These are phyloP conservation scores for Cydia splendana DNA, from an alignment of 1,140 invertebrate species.

Conservation along the genomic window DNA sequence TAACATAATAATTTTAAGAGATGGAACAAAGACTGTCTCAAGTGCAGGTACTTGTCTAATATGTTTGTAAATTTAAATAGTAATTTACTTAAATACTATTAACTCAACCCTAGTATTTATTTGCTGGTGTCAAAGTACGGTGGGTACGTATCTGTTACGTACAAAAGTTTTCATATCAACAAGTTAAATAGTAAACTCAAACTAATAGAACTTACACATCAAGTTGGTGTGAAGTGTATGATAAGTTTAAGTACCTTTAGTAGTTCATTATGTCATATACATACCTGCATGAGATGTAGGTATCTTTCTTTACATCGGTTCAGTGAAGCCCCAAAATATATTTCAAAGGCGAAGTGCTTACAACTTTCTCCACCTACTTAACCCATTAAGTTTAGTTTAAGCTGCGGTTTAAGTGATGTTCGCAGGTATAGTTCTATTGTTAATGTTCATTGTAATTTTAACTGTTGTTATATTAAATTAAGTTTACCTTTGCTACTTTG, in stretches of 20 bases:
- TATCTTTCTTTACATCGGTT: conserved; percentile 32
- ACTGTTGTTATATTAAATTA: neutral
- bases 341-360: conserved; percentile 46
- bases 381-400: conserved; percentile 45
- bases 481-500: neutral
- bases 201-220: conserved; percentile 19
- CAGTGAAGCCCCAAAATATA: conserved; percentile 46
- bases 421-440: conserved; percentile 28
- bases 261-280: conserved; percentile 15
- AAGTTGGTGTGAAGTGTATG: conserved; percentile 1
- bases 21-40: no score
- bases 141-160: no score
- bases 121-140: no score
- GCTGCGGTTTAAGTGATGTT: conserved; percentile 42
- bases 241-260: conserved; percentile 23
- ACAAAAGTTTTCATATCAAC: neutral
- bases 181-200: neutral
- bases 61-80: no score
- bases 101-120: no score
- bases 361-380: conserved; percentile 47
- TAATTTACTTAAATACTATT: no score
- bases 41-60: no score
- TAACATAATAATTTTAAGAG: no score
- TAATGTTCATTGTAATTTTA: conserved; percentile 28
- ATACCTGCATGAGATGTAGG: neutral